Evolutionary conservation across 2,888 invertebrate genomes (phyloP), one percentile per base, ranked within the genome.

Genomic region (Catonia carolina): DNA sequence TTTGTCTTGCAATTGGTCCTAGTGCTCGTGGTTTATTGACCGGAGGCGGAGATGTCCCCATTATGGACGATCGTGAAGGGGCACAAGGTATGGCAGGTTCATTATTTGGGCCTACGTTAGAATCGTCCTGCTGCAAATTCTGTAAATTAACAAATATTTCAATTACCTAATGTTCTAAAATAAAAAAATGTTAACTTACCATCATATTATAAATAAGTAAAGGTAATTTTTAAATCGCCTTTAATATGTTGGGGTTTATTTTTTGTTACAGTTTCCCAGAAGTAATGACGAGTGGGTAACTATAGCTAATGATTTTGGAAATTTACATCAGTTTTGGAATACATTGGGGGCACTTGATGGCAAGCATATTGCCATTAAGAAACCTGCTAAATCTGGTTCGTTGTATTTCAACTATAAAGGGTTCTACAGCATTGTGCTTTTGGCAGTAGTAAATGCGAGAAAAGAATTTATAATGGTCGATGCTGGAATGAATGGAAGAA

Each of bases 1-100:
- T 59, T 53, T 56, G 56, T 53, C 23, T 36, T 35, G 51, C 51
- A 12, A 58, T 50, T 45, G 22, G 52, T 18, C 48, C 39, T 15
- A 35, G 33, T 20, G 45, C n/a, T 48, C 37, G 47, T 7, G 23
- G 18, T 53, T 56, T 59, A 52, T 48, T 45, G 22, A 17, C 23
- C 2, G 33, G 20, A 17, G 14, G 37, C 12, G 33, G 33, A 10
- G 33, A 12, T 33, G 12, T 10, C 8, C 8, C 8, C 12, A 12
- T 33, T 10, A 33, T 33, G 8, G 33, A 33, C 12, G 33, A 33
- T 33, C 33, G 8, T 33, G 33, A 33, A 7, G 12, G 33, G 12
- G 33, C 12, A 33, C 8, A 33, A 12, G n/a, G n/a, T n/a, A n/a
- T n/a, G n/a, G n/a, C n/a, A n/a, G n/a, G n/a, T n/a, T n/a, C n/a